Evolutionary conservation across 1,140 invertebrate species (phyloP), one percentile per base, ranked within the genome.

Genomic region (Drosophila ohnishii): DNA sequence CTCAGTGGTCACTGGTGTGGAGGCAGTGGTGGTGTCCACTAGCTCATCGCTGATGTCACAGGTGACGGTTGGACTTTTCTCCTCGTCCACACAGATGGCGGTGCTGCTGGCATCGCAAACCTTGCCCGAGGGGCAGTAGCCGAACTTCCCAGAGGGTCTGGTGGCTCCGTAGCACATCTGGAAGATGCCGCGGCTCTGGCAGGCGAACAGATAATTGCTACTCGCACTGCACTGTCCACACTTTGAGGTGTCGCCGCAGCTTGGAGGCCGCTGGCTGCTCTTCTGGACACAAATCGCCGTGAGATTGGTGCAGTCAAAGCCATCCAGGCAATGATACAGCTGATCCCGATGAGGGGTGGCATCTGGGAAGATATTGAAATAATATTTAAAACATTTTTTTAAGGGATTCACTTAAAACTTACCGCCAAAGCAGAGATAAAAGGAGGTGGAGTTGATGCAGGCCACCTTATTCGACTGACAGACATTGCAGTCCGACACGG

Each of bases 361-460:
- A 63, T 87, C 83, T 86, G 13, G 9, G 7, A 3, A 3, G 10
- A 11, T 7, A 19, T 42, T 6, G 2, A n/a, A 25, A 13, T 8
- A 1, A 1, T 10, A 16, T n/a, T 44, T 6, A 22, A 5, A 13
- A 3, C 0, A 5, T 22, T 16, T n/a, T n/a, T 6, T 1, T 19
- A 14, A 13, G 25, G 7, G 1, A n/a, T 51, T 39, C 10, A 8
- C 3, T 2, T 7, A 13, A 0, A 2, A 73, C 67, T 55, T 50
- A 91, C 90, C 77, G 3, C 90, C 90, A n/a, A 91, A 91, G 35
- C 90, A 91, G 45, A 91, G 55, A 42, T 91, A 87, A 34, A 86
- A 91, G 0, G 90, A 91, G 8, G 81, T 86, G 7, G 90, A 91
- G 37, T 91, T 91, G 6, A 91, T 78, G 56, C 90, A 91, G 40